These are phyloP conservation scores for Eolophus roseicapilla DNA, from an alignment of 2,113 vertebrate genomes.

Conservation along the genomic window DNA sequence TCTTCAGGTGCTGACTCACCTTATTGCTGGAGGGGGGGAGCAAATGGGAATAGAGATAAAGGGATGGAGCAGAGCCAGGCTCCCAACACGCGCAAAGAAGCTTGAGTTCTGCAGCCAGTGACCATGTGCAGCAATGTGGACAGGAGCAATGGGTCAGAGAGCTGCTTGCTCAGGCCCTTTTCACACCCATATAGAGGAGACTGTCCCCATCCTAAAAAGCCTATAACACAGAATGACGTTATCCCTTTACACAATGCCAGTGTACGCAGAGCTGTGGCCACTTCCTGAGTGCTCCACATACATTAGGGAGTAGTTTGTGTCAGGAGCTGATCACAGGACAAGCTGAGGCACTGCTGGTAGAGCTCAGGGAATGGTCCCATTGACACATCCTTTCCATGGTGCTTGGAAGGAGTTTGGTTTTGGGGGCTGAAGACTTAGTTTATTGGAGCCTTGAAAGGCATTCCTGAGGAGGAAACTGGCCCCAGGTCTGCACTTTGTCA, in stretches of 20 bases:
- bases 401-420: not conserved
- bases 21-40: not conserved
- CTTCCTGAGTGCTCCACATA: not conserved
- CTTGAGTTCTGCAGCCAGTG: not conserved
- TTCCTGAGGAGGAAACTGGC: not conserved
- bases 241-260: not conserved
- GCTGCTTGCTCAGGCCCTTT: not conserved
- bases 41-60: not conserved
- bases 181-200: not conserved
- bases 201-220: not conserved
- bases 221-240: not conserved
- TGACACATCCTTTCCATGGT: not conserved
- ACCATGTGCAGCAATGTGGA: not conserved
- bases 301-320: not conserved
- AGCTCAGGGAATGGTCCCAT: not conserved
- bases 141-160: not conserved
- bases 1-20: not conserved
- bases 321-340: not conserved
- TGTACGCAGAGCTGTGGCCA: not conserved
- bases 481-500: not conserved
- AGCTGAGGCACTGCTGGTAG: not conserved
- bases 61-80: not conserved
- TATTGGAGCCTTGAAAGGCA: not conserved
- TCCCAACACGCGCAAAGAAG: not conserved
- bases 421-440: not conserved